Evolutionary conservation across 2,113 vertebrate genomes (phyloP).

Genomic region (Lota lota): DNA sequence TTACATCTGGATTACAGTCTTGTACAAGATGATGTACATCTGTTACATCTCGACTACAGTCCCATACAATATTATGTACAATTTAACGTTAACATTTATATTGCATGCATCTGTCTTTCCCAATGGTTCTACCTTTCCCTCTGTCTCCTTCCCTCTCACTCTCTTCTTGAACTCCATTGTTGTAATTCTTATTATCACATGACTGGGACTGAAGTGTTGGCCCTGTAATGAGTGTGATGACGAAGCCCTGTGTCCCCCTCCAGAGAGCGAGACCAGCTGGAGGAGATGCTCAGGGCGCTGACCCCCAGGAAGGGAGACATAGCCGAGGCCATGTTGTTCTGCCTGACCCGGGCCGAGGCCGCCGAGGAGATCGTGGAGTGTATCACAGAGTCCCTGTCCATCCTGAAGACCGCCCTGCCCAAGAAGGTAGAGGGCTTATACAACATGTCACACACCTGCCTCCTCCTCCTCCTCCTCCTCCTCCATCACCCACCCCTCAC

Average conservation of each 20-base stretch:
- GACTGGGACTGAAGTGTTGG: background rate
- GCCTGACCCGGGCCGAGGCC: slow-evolving; percentile 92
- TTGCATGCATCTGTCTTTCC: too few relatives aligned
- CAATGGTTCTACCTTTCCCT: too few relatives aligned
- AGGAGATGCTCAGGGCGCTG: slow-evolving; percentile 90
- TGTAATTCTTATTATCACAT: background rate
- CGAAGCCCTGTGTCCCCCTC: slow-evolving; percentile 20
- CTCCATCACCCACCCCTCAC: too few relatives aligned
- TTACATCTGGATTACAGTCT: too few relatives aligned
- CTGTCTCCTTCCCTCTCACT: too few relatives aligned
- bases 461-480: too few relatives aligned
- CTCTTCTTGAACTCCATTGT: too few relatives aligned
- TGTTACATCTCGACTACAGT: too few relatives aligned
- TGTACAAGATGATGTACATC: too few relatives aligned
- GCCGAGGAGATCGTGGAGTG: slow-evolving; percentile 99
- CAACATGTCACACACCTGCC: too few relatives aligned
- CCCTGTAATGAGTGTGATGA: background rate
- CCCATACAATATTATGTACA: too few relatives aligned
- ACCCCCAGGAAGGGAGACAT: slow-evolving; percentile 92
- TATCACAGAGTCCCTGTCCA: slow-evolving; percentile 92
- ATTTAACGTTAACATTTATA: too few relatives aligned
- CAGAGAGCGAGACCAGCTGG: slow-evolving; percentile 95
- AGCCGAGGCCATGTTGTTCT: slow-evolving; percentile 96
- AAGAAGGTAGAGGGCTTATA: slow-evolving; percentile 79
- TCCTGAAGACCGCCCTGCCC: slow-evolving; percentile 97